Percentiles rank a stretch among this genome's conserved stretches.
Conservation (phyloP, 2,888 invertebrate species). For the Dolichopus griseipennis region DNA sequence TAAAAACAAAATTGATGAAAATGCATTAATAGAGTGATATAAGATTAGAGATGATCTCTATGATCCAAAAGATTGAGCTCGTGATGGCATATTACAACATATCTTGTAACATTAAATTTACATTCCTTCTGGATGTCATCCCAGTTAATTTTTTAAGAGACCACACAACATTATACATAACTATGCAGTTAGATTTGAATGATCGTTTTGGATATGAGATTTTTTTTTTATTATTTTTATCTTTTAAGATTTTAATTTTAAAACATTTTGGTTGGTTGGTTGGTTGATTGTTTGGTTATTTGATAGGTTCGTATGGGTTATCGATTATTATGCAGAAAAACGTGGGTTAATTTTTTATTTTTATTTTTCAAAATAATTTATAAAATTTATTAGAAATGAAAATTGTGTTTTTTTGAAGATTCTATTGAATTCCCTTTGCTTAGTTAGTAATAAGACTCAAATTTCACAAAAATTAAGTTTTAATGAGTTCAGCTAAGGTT, state of each 20-base stretch:
- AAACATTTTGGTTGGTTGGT: neutral
- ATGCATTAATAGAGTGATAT: neutral
- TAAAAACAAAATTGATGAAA: neutral
- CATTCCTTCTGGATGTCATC: conserved; percentile 3
- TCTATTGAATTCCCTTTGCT: too few species aligned
- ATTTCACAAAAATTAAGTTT: too few species aligned
- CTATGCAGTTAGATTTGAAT: neutral
- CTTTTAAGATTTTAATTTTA: neutral
- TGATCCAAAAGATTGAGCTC: neutral
- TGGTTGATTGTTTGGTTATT: neutral
- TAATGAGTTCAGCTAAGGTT: too few species aligned
- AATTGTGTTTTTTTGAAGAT: too few species aligned
- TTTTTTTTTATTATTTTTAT: neutral
- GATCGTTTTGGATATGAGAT: neutral
- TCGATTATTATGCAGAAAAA: neutral
- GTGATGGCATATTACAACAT: conserved; percentile 1
- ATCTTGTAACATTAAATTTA: neutral
- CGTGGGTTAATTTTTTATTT: neutral
- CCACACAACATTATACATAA: neutral
- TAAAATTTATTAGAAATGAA: too few species aligned
- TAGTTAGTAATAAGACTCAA: too few species aligned
- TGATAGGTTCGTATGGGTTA: neutral
- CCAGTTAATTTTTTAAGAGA: neutral
- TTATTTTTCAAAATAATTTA: too few species aligned
- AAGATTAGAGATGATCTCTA: neutral